Base-by-base conservation (phyloP, 2,888 invertebrate species). In the Rambutsinella grinnellia region DNA sequence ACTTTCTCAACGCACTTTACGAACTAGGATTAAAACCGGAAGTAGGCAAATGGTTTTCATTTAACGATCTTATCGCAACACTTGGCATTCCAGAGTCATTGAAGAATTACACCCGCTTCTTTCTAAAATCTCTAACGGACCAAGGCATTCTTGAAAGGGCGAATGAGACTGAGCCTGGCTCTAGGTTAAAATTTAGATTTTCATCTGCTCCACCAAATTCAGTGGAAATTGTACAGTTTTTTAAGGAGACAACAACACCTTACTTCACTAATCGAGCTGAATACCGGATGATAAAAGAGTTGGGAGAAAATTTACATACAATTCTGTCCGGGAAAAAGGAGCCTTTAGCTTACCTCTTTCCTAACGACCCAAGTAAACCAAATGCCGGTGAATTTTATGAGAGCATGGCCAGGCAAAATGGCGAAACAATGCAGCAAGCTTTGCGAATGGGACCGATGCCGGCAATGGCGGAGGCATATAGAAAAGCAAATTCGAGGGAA, bases 291-390 rank as follows among this genome's bases (percentile, higher is more conserved):
- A 8, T 74, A 0, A 19, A 46, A 15, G 19, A 24, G 15, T n/a
- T 62, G n/a, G 71, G 71, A 13, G 19, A 46, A 28, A 56, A 47
- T 23, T 21, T 71, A 15, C 10, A 1, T 3, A 24, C 24, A 10
- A 58, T 71, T 6, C 49, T 71, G 8, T 26, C n/a, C 26, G 65
- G 65, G 8, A 49, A 15, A 3, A 47, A 71, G 27, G 57, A 57
- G 23, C 23, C 65, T 1, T 24, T 71, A 6, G 21, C 23, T 2
- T 15, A 65, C 10, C 56, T 71, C 5, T 71, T 71, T 19, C 71
- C 71, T 15, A 51, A 60, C 8, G 27, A 47, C 21, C 27, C 63
- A 6, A 27, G 56, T 2, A 58, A 58, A 15, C 19, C 13, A 21
- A 51, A 23, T 19, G 53, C 54, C 17, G 54, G 56, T 23, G 65